Evolutionary conservation across 2,888 invertebrate genomes (phyloP), one percentile per base, ranked within the genome.

Genomic region (Scelioninae gen. 2): DNA sequence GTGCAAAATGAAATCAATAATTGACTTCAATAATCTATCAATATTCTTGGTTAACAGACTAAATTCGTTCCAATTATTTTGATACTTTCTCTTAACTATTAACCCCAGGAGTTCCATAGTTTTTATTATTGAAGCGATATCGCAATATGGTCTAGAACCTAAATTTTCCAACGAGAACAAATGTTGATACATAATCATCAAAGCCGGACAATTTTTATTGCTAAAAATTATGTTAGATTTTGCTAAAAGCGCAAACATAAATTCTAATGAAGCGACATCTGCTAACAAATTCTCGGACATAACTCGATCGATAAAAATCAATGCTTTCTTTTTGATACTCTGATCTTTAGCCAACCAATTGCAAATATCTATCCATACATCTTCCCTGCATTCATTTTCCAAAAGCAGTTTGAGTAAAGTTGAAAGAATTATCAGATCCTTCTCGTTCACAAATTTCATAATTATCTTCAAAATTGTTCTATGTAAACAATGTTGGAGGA

Each of bases 121-220:
- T 6, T n/a, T 22, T 0, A 28, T 18, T 4, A 48, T 11, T 0
- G 7, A 15, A 19, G 16, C 15, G 0, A 39, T 7, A 0, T 55
- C 52, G 10, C 52, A 52, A 22, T 69, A 69, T 4, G 61, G 39
- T 19, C 69, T 60, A 0, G 28, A 37, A 33, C 16, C 7, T 2
- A 68, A n/a, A 13, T 60, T 22, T 6, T 45, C 13, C 10, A 61
- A n/a, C 2, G 0, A 11, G 1, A n/a, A 53, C 11, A 50, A 19
- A 22, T 48, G 2, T n/a, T 41, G 7, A 2, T 10, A 2, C n/a
- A 50, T 2, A 0, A 3, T 13, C 1, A 9, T 1, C 0, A 25
- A 9, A 9, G 7, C 28, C 10, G 41, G 16, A 33, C 58, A 67
- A 33, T 3, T 6, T 7, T 19, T 3, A 2, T 22, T 33, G 6